Evolutionary conservation across 1,140 invertebrate genomes (phyloP).

Genomic region (silkworm (Bombyx mori)): DNA sequence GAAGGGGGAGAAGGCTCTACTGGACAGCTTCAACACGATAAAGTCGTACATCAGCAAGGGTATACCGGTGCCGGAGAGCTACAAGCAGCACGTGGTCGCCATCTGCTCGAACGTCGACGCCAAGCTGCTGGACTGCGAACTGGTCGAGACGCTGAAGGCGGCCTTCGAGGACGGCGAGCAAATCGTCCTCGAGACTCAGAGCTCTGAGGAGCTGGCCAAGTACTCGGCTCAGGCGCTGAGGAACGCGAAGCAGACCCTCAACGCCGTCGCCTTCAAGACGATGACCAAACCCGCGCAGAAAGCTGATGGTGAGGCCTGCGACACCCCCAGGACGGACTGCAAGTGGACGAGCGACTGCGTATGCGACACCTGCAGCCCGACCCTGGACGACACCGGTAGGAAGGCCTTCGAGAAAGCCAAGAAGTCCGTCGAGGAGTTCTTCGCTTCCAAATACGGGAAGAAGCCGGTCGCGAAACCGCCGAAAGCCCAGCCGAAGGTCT

Average conservation of each 20-base stretch:
- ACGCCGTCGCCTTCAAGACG: constrained; percentile 51
- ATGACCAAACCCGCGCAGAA: constrained; percentile 45
- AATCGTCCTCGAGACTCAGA: constrained; percentile 21
- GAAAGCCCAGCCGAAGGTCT: constrained; percentile 33
- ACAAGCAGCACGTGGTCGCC: constrained; percentile 53
- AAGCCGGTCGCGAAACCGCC: constrained; percentile 21
- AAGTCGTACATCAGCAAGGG: constrained; percentile 56
- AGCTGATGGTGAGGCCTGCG: constrained; percentile 46
- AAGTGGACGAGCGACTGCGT: constrained; percentile 58
- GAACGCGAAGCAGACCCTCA: constrained; percentile 52
- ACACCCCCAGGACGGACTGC: constrained; percentile 48
- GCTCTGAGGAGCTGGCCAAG: constrained; percentile 48
- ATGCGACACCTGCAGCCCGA: constrained; percentile 37
- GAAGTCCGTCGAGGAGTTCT: constrained; percentile 19
- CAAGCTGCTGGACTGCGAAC: constrained; percentile 45
- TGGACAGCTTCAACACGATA: constrained; percentile 56
- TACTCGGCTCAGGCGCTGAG: constrained; percentile 54
- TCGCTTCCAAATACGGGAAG: constrained; percentile 25
- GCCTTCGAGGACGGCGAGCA: constrained; percentile 20
- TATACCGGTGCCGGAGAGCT: constrained; percentile 45
- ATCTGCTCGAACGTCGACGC: constrained; percentile 54
- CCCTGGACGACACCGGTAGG: constrained; percentile 40
- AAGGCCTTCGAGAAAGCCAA: constrained; percentile 31
- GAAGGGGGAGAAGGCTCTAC: constrained; percentile 48
- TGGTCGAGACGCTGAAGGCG: constrained; percentile 37